Percentiles rank a stretch among this genome's conserved stretches.
Evolutionary conservation across 2,113 vertebrate species (phyloP).

Genomic region (Planiliza haematocheilus): DNA sequence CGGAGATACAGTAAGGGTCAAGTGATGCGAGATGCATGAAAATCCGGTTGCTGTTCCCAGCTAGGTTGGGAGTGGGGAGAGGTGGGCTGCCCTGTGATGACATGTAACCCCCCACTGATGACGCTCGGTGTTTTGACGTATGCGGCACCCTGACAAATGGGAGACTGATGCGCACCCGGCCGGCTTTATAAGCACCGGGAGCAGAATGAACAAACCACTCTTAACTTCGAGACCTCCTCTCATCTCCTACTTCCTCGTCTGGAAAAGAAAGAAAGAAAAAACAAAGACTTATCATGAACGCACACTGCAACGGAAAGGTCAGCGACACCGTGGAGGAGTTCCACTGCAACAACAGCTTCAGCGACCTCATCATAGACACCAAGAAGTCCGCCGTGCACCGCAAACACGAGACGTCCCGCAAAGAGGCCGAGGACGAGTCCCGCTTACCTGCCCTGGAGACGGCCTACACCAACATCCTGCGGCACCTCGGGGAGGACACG

Average conservation of each 20-base stretch:
- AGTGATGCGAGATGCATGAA: conserved; percentile 25
- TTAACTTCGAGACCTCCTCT: not conserved
- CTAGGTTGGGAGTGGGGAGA: not conserved
- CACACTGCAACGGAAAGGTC: conserved; percentile 64
- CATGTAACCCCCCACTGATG: conserved; percentile 35
- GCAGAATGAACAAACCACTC: not conserved
- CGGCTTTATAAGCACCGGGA: conserved; percentile 49
- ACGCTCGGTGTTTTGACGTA: conserved; percentile 36
- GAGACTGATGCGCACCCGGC: conserved; percentile 24
- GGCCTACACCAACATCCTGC: conserved; percentile 84
- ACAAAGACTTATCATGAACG: conserved; percentile 63
- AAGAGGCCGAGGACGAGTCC: conserved; percentile 66
- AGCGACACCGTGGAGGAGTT: conserved; percentile 58
- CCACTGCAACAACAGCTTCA: conserved; percentile 59
- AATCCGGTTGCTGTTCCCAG: not conserved
- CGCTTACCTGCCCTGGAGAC: conserved; percentile 73
- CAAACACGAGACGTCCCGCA: conserved; percentile 73
- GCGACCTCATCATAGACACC: conserved; percentile 63
- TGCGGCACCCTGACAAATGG: conserved; percentile 25
- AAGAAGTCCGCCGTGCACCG: conserved; percentile 64
- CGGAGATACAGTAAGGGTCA: conserved; percentile 25
- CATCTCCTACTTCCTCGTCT: too few relatives aligned
- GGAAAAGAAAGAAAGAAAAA: not conserved
- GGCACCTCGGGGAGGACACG: conserved; percentile 83
- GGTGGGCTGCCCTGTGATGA: not conserved